A percentile compares a stretch with the other conserved stretches of the same genome.
Evolutionary conservation across 2,797 vertebrate genomes (phyloP).

Genomic region (Harpagifer antarcticus): DNA sequence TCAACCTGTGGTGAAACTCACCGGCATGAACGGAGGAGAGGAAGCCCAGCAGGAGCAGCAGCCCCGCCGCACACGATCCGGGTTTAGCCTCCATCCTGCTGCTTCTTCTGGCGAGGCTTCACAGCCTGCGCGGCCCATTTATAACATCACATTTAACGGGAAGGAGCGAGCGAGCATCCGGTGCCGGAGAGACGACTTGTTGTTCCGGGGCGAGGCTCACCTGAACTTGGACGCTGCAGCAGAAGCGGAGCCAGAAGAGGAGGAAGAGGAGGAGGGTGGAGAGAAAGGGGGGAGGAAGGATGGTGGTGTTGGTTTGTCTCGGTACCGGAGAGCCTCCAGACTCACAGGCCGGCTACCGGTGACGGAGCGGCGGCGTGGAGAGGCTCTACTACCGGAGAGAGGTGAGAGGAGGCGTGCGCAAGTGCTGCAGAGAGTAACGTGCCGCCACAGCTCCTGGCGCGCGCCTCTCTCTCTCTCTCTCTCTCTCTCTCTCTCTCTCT

Average conservation of each 20-base stretch:
- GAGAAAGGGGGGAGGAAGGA: not conserved
- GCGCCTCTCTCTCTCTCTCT: conserved; percentile 39
- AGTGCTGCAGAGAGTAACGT: conserved; percentile 77
- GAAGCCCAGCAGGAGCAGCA: conserved; percentile 80
- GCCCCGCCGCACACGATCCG: conserved; percentile 71
- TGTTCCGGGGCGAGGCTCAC: conserved; percentile 53
- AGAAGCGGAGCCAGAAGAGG: conserved; percentile 49
- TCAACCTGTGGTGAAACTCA: conserved; percentile 78
- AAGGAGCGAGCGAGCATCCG: conserved; percentile 52
- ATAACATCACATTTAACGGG: conserved; percentile 77
- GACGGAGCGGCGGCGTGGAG: conserved; percentile 29
- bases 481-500: conserved; percentile 3
- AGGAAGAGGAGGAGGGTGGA: conserved; percentile 4
- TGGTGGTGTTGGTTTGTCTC: conserved; percentile 5
- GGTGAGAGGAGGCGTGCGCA: conserved; percentile 50
- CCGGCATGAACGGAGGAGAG: conserved; percentile 83
- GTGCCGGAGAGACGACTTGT: conserved; percentile 53
- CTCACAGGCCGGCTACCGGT: conserved; percentile 11
- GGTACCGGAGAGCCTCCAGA: conserved; percentile 17
- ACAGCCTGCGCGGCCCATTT: conserved; percentile 82
- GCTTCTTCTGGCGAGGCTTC: conserved; percentile 79
- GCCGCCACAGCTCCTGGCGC: conserved; percentile 29
- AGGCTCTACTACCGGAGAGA: conserved; percentile 41
- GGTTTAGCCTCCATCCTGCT: conserved; percentile 82
- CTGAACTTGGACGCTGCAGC: conserved; percentile 66